Evolutionary conservation across 2,888 invertebrate species (phyloP), one percentile per base, ranked within the genome.

Genomic region (Prionchulus punctatus): DNA sequence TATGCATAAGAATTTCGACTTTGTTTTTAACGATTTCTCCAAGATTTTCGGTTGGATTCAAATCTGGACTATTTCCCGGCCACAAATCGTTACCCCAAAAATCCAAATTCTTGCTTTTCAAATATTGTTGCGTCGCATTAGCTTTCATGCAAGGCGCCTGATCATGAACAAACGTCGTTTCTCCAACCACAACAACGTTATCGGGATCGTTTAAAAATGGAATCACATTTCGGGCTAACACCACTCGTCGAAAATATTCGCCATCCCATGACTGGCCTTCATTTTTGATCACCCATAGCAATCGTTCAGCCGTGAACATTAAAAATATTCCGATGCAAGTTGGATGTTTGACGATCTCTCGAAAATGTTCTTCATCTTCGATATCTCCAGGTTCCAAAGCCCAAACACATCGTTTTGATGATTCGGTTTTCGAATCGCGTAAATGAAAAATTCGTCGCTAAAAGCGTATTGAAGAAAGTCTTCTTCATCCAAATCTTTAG

Each of bases 31-130:
- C 4, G 21, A 51, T 51, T 12, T 15, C 51, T 26, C 51, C 51
- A 26, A 51, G 12, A n/a, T 31, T 7, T 51, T 51, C 51, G 26
- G 51, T 27, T 7, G 15, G 27, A 21, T 51, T 51, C 18, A 51
- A 26, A 31, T 51, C 51, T 51, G 27, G 51, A 15, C 26, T 23
- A 26, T 26, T 51, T 51, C 51, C 30, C 4, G 51, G 51, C 51
- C 51, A 51, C 12, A 45, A 12, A 30, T 51, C 27, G 31, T 31
- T 51, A n/a, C 31, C 51, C 30, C 30, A 51, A 31, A n/a, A 51
- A 51, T 30, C 26, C 51, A 51, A 51, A 23, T 12, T n/a, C 27
- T 18, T 4, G 4, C n/a, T 4, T 21, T 26, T 51, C 15, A 51
- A 30, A n/a, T 18, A n/a, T 4, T 26, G 21, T 26, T 51, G 51